Evolutionary conservation across 2,797 vertebrate genomes (phyloP).

Genomic region (Lepidocolaptes lacrymiger): DNA sequence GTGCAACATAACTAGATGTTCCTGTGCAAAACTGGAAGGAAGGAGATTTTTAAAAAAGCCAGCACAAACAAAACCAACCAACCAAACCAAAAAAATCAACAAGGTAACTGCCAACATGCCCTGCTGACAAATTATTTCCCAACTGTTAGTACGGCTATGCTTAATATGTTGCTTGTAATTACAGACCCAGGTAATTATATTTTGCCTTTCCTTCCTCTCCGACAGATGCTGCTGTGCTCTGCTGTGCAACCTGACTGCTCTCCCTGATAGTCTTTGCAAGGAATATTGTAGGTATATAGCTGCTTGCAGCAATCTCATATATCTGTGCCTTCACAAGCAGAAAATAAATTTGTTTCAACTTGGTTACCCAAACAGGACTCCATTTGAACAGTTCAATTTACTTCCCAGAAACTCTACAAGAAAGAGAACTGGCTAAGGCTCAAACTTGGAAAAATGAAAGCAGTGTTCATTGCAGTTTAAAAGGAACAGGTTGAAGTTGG

Average conservation of each 20-base stretch:
- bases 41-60: background rate
- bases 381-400: background rate
- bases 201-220: background rate
- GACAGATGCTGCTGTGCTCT: background rate
- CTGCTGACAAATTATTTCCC: background rate
- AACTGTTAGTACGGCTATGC: background rate
- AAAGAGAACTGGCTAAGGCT: background rate
- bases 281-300: background rate
- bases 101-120: background rate
- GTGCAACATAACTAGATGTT: background rate
- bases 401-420: background rate
- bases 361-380: background rate
- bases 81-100: background rate
- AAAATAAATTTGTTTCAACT: background rate
- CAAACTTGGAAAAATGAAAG: conserved; percentile 4
- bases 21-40: background rate
- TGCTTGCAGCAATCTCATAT: background rate
- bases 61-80: background rate
- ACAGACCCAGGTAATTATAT: background rate
- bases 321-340: background rate
- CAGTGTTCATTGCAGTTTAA: conserved; percentile 4
- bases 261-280: background rate
- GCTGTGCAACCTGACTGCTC: background rate
- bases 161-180: background rate
- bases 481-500: background rate